Percentiles rank a stretch among this genome's conserved stretches.
These are phyloP conservation scores for Colletes latitarsis DNA, from an alignment of 1,140 invertebrate genomes.

Conservation along the genomic window DNA sequence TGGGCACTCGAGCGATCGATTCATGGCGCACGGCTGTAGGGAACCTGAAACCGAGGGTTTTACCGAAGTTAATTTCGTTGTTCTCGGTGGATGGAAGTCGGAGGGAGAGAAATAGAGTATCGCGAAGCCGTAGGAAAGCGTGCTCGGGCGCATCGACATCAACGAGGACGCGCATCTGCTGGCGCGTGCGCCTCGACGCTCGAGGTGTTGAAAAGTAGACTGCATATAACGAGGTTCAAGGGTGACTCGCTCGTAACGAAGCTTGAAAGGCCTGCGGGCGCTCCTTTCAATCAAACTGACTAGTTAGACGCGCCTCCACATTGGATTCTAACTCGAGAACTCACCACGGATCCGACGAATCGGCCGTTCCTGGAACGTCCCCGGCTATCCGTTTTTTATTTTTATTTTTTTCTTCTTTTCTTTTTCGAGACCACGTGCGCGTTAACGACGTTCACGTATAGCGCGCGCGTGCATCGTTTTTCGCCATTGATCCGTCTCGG, in stretches of 20 bases:
- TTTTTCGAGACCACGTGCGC: background rate
- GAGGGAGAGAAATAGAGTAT: background rate
- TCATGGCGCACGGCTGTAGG: slow-evolving; percentile 24
- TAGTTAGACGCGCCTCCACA: slow-evolving; percentile 33
- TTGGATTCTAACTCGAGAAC: slow-evolving; percentile 34
- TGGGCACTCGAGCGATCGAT: slow-evolving; percentile 45
- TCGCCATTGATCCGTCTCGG: no score
- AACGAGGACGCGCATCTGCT: slow-evolving; percentile 37
- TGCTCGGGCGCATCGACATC: slow-evolving; percentile 16
- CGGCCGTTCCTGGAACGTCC: background rate
- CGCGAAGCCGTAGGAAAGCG: background rate
- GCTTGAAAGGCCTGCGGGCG: slow-evolving; percentile 53
- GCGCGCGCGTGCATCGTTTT: no score
- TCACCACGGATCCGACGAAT: slow-evolving; percentile 5
- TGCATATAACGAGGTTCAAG: slow-evolving; percentile 60
- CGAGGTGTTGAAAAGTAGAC: slow-evolving; percentile 63
- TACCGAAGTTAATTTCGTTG: no score
- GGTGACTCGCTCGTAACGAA: slow-evolving; percentile 55
- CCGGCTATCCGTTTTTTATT: background rate
- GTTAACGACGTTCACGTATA: no score
- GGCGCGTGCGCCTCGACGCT: slow-evolving; percentile 54
- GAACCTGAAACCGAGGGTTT: background rate
- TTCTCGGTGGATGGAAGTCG: background rate
- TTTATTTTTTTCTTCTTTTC: background rate
- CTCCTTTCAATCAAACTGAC: slow-evolving; percentile 52